These are phyloP conservation scores for Drosophila ohnishii DNA, from an alignment of 1,140 invertebrate genomes.

Conservation along the genomic window DNA sequence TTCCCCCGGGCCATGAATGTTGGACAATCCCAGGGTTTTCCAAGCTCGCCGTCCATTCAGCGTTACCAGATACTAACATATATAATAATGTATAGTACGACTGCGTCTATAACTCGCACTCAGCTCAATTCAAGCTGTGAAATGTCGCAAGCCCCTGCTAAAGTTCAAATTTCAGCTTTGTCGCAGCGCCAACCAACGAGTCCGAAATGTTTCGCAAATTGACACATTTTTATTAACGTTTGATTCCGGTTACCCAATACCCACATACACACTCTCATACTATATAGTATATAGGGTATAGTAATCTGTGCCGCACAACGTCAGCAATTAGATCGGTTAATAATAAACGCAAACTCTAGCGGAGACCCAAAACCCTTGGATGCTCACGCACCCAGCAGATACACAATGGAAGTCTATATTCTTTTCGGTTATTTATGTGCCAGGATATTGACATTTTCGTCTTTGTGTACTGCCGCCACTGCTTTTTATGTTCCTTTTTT, in stretches of 20 bases:
- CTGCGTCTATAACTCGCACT: conserved; percentile 19
- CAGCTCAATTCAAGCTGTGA: conserved; percentile 41
- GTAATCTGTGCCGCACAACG: conserved; percentile 61
- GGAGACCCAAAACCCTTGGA: conserved; percentile 25
- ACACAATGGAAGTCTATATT: conserved; percentile 56
- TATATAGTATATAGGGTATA: conserved; percentile 21
- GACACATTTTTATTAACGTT: conserved; percentile 67
- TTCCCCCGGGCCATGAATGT: conserved; percentile 56
- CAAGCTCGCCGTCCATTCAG: conserved; percentile 53
- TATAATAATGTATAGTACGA: not conserved
- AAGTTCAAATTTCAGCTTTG: conserved; percentile 63
- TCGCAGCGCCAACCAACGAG: conserved; percentile 15
- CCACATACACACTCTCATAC: not conserved
- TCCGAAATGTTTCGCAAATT: conserved; percentile 69
- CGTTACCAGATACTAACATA: conserved; percentile 17
- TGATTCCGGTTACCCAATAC: conserved; percentile 69
- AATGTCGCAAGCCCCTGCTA: conserved; percentile 54
- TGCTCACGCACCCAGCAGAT: conserved; percentile 30
- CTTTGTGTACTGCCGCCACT: conserved; percentile 57
- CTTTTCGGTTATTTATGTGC: conserved; percentile 68
- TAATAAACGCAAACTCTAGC: conserved; percentile 30
- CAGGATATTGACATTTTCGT: conserved; percentile 70
- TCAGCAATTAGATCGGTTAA: conserved; percentile 61
- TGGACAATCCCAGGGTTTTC: conserved; percentile 48
- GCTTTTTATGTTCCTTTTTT: conserved; percentile 40